phyloP scores from a whole-genome alignment of 1,140 invertebrate genomes.

The Cryptotermes secundus region DNA sequence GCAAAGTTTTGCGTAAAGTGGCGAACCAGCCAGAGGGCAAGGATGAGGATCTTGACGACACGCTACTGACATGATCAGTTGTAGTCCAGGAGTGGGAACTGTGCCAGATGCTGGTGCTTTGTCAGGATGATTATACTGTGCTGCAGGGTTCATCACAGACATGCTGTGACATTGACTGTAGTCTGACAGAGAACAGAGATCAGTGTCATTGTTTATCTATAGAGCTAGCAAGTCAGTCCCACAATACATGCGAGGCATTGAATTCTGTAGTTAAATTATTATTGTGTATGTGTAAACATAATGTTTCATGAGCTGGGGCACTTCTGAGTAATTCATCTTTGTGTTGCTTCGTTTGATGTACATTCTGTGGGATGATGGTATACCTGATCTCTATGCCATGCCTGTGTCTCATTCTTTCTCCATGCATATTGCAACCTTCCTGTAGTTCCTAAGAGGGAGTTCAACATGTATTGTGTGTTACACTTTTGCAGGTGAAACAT shows the following conservation, averaged over 20 bases:
- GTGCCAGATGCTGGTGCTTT: not conserved
- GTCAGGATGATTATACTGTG: not conserved
- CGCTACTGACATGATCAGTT: constrained; percentile 74
- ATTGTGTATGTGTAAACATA: not conserved
- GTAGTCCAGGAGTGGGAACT: constrained; percentile 23
- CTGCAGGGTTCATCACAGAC: not conserved
- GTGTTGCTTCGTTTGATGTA: not conserved
- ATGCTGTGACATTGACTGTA: not conserved
- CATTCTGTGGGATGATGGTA: not conserved
- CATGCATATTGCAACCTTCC: not conserved
- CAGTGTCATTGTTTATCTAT: not conserved
- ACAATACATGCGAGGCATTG: not conserved
- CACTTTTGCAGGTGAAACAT: not conserved
- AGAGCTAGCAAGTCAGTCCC: not conserved
- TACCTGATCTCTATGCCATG: not conserved
- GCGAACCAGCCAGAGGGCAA: constrained; percentile 73
- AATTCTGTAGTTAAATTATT: not conserved
- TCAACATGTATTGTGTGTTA: not conserved
- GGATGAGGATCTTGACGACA: constrained; percentile 89
- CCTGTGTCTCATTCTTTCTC: not conserved
- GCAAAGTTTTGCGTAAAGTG: constrained; percentile 75
- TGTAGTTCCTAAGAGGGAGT: not conserved
- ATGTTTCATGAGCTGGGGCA: constrained; percentile 18
- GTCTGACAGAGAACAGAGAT: not conserved
- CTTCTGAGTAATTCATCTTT: constrained; percentile 26